A percentile compares a stretch with the other conserved stretches of the same genome.
These are phyloP conservation scores for Rhopalosiphum nymphaeae DNA, from an alignment of 2,888 invertebrate species.

Conservation along the genomic window DNA sequence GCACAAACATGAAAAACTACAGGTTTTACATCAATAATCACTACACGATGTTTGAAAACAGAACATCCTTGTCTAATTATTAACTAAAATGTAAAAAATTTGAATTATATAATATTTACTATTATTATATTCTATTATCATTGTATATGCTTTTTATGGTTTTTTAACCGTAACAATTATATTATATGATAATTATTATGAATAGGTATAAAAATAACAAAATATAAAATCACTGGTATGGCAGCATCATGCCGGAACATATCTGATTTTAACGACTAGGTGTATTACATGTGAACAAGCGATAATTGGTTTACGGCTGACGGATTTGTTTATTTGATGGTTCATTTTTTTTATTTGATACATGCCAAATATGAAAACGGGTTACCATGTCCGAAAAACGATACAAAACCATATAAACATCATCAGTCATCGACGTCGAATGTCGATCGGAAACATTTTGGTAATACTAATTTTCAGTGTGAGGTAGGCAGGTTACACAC, in stretches of 20 bases:
- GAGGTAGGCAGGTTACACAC: slow-evolving; percentile 24
- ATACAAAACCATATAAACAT: not conserved
- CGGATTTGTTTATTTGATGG: not conserved
- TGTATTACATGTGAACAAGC: not conserved
- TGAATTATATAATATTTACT: not conserved
- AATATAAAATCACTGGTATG: not conserved
- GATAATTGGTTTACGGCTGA: not conserved
- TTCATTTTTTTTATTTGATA: not conserved
- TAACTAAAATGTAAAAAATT: not conserved
- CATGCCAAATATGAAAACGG: not conserved
- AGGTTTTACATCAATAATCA: not conserved
- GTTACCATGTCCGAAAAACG: not conserved
- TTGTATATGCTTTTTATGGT: not conserved
- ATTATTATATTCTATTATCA: not conserved
- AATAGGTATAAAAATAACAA: not conserved
- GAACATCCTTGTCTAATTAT: not conserved
- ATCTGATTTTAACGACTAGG: not conserved
- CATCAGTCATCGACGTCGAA: not conserved
- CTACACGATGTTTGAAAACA: not conserved
- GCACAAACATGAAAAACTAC: not conserved
- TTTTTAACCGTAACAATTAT: not conserved
- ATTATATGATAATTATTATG: not conserved
- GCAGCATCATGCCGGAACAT: not conserved
- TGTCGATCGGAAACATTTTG: not conserved
- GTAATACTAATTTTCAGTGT: not conserved